phyloP scores from a whole-genome alignment of 2,113 vertebrate species.

The Sciurus niger region DNA sequence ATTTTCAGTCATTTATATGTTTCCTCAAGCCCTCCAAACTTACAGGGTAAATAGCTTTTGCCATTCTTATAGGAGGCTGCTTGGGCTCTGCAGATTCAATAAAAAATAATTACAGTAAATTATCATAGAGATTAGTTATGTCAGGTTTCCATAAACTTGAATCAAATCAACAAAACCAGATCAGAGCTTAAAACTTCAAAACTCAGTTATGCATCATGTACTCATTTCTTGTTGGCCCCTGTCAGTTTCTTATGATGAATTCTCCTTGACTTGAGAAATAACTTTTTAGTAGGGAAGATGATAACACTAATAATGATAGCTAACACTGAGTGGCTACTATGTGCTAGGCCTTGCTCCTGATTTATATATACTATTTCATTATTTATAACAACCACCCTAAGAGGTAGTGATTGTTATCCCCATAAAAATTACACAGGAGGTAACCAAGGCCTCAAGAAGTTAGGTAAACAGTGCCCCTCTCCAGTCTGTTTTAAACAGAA shows the following conservation, averaged over 20 bases:
- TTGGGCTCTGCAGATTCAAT: too few relatives aligned
- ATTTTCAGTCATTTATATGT: too few relatives aligned
- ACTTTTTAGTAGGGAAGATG: neutral
- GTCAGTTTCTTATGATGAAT: neutral
- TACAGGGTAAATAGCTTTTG: too few relatives aligned
- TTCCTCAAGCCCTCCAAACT: too few relatives aligned
- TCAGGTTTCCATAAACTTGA: slow-evolving; percentile 46
- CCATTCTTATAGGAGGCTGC: too few relatives aligned
- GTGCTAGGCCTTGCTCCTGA: neutral
- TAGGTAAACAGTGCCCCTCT: neutral
- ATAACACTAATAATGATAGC: neutral
- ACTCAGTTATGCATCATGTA: neutral
- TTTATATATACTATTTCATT: neutral
- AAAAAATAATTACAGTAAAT: too few relatives aligned
- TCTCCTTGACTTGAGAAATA: neutral
- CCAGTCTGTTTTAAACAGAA: slow-evolving; percentile 24
- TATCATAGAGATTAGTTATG: slow-evolving; percentile 15
- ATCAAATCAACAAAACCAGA: slow-evolving; percentile 56
- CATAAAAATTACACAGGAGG: too few relatives aligned
- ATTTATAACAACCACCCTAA: neutral
- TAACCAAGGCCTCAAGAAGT: neutral
- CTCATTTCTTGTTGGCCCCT: slow-evolving; percentile 39
- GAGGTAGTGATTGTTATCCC: too few relatives aligned
- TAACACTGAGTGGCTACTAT: neutral
- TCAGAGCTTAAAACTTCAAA: slow-evolving; percentile 45